Conservation (phyloP, 1,140 invertebrate genomes). For the Mesaphorura yosii region DNA sequence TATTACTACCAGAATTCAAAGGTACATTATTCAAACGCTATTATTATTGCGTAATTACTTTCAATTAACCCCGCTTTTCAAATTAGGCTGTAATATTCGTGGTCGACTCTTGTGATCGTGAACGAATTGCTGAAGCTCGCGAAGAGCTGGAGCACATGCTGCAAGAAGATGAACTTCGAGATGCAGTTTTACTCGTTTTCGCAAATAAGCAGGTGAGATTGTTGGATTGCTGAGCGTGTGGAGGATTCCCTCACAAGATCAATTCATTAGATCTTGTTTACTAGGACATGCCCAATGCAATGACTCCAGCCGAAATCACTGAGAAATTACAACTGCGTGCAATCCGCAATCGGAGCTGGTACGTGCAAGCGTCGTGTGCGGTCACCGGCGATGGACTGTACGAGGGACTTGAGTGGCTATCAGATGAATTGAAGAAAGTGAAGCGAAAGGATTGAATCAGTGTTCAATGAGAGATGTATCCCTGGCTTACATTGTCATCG, state of each 20-base stretch:
- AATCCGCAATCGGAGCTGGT: neutral
- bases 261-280: slow-evolving; percentile 33
- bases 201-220: slow-evolving; percentile 82
- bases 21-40: too few species aligned
- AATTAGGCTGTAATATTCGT: slow-evolving; percentile 60
- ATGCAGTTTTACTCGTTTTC: slow-evolving; percentile 91
- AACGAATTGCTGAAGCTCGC: slow-evolving; percentile 43
- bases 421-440: slow-evolving; percentile 32
- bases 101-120: slow-evolving; percentile 42
- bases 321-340: slow-evolving; percentile 79
- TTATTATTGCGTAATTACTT: too few species aligned
- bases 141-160: slow-evolving; percentile 44
- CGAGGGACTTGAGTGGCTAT: slow-evolving; percentile 80
- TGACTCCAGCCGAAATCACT: slow-evolving; percentile 99
- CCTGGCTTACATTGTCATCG: too few species aligned
- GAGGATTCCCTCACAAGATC: neutral
- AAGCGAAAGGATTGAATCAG: neutral
- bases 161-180: slow-evolving; percentile 86
- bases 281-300: slow-evolving; percentile 49
- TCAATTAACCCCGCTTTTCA: too few species aligned
- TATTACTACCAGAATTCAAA: slow-evolving; percentile 79
- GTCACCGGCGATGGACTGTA: neutral
- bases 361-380: neutral
- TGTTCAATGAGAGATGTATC: too few species aligned
- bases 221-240: neutral